Conservation (phyloP, 2,888 invertebrate species). For the Drosophila kanekoi region DNA sequence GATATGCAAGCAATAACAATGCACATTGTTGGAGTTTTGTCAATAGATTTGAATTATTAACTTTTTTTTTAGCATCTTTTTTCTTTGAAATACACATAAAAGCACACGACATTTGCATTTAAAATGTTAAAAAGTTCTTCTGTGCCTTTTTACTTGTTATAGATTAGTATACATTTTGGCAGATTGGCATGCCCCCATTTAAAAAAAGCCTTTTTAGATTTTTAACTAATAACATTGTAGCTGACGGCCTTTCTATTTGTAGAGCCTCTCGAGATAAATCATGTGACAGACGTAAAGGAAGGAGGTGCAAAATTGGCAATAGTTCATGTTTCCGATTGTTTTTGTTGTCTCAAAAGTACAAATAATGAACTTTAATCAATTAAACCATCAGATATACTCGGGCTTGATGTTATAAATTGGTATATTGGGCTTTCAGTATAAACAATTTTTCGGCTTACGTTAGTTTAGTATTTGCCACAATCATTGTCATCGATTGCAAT, state of each 20-base stretch:
- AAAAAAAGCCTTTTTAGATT: background rate
- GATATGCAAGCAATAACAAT: conserved; percentile 41
- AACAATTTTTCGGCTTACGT: no score
- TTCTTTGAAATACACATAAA: conserved; percentile 11
- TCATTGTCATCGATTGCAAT: no score
- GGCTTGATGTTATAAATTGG: no score
- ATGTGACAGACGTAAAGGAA: conserved; percentile 5
- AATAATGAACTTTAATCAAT: conserved; percentile 21
- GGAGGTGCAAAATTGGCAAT: conserved; percentile 18
- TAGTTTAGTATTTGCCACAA: no score
- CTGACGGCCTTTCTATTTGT: conserved; percentile 1
- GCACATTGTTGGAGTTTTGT: conserved; percentile 40
- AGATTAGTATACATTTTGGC: conserved; percentile 1
- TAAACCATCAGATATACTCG: background rate
- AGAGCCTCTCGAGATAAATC: background rate
- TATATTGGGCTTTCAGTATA: no score
- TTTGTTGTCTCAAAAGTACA: background rate
- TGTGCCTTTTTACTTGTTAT: background rate
- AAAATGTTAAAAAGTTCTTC: conserved; percentile 5
- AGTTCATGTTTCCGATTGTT: conserved; percentile 11
- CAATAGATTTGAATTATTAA: conserved; percentile 60
- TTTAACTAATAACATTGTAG: background rate
- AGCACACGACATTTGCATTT: conserved; percentile 22
- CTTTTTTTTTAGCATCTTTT: conserved; percentile 14
- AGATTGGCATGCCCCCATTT: background rate